Conservation (phyloP, 2,888 invertebrate genomes). For the Cryptocheilus praepositus region DNA sequence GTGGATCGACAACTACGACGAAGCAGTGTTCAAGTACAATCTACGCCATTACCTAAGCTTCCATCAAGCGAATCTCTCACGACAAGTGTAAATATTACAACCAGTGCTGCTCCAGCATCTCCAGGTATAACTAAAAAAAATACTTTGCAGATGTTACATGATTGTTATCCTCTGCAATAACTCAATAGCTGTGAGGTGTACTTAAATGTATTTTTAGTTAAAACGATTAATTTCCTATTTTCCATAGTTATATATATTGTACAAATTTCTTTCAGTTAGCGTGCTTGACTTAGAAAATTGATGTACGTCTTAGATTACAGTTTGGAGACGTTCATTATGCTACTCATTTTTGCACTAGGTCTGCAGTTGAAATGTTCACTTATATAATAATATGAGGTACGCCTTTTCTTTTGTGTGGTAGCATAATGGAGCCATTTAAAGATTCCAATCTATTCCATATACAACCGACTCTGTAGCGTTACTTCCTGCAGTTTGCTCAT, state of each 20-base stretch:
- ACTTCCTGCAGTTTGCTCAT: no score
- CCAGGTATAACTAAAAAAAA: constrained; percentile 64
- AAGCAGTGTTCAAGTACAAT: constrained; percentile 62
- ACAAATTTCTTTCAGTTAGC: no score
- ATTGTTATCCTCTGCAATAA: constrained; percentile 36
- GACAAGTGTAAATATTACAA: constrained; percentile 64
- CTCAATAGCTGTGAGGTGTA: background rate
- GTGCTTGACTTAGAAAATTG: no score
- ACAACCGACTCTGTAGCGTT: no score
- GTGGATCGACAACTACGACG: constrained; percentile 70
- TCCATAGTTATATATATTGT: no score
- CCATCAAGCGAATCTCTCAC: constrained; percentile 72
- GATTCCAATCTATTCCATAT: no score
- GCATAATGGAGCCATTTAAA: no score
- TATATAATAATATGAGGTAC: no score
- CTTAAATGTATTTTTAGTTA: background rate
- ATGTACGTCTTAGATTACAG: background rate
- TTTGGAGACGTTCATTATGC: background rate
- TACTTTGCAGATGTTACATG: constrained; percentile 21
- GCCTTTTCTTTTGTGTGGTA: no score
- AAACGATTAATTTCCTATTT: no score
- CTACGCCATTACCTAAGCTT: constrained; percentile 69
- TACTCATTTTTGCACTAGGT: background rate
- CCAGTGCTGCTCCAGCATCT: constrained; percentile 63
- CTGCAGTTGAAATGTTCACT: no score